Base-by-base conservation (phyloP, 2,888 invertebrate genomes). In the Elgonia sp. region DNA sequence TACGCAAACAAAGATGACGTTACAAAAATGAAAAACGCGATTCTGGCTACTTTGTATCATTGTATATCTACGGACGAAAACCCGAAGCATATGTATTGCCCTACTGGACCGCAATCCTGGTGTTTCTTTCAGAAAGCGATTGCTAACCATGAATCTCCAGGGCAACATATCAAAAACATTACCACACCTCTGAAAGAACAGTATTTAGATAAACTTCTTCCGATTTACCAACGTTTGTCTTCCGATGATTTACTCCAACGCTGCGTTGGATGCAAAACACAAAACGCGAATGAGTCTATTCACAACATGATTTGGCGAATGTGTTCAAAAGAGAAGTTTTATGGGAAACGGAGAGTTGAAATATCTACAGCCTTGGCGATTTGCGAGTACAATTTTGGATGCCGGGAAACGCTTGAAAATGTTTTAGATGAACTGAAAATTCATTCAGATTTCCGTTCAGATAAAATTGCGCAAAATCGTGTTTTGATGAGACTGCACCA, bases 311-410 rank as follows among this genome's bases (percentile, higher is more conserved):
- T 67, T 39, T 79, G 67, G 67, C 67, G 12, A 14, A 65, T 18
- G 12, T 79, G 40, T 57, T 14, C 67, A 42, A 79, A 80, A 80
- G 79, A 69, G 18, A 80, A 80, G 37, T 80, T 80, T 69, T 18
- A 37, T 57, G 62, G 70, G 7, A 81, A 81, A 63, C 8, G 46
- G 10, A 50, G 62, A 60, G 81, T 81, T 20, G 70, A 81, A 29
- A 72, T 81, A 63, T 37, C 70, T 50, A 63, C 70, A 16, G 60
- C 50, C 7, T 37, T 72, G 20, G 70, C 70, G 2, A 72, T 81
- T 72, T 72, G 72, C 9, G 72, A 81, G 39, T 81, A 39, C 63
- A 81, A 81, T 63, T 72, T 72, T 20, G 81, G 37, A 39, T 53
- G 63, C 39, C 29, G 39, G 16, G 53, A 53, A 46, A 81, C 63